Conservation (phyloP, 2,797 vertebrate genomes). For the Spinibarbus caldwelli region DNA sequence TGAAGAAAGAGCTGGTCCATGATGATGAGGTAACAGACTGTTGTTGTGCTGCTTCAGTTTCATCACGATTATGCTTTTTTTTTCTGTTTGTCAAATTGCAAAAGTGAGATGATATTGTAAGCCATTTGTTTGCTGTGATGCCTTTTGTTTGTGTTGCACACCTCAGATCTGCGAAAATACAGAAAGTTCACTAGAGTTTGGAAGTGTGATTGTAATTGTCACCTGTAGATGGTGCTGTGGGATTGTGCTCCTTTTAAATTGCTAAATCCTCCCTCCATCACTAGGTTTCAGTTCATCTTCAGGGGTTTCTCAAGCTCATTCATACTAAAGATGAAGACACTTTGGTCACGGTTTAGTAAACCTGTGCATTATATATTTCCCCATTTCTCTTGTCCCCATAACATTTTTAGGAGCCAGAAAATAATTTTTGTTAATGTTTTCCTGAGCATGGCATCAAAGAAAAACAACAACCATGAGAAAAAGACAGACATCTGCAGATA, state of each 20-base stretch:
- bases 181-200: not conserved
- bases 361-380: not conserved
- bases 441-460: not conserved
- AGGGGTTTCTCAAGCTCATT: too few relatives aligned
- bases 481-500: not conserved
- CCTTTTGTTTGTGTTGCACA: not conserved
- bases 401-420: not conserved
- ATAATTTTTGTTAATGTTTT: conserved; percentile 17
- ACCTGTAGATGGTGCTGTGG: conserved; percentile 57
- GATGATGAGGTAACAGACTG: conserved; percentile 89
- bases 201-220: not conserved
- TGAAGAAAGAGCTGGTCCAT: conserved; percentile 98
- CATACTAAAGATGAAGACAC: not conserved
- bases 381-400: not conserved
- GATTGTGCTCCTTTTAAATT: not conserved
- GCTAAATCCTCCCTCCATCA: too few relatives aligned
- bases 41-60: not conserved
- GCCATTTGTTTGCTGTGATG: not conserved
- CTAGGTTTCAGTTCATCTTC: too few relatives aligned
- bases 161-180: not conserved
- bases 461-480: not conserved
- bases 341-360: not conserved
- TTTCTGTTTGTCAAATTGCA: not conserved
- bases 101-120: not conserved
- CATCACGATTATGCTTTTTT: not conserved